A percentile compares a stretch with the other conserved stretches of the same genome.
Evolutionary conservation across 1,140 invertebrate species (phyloP).

Genomic region (Papilio helenus): DNA sequence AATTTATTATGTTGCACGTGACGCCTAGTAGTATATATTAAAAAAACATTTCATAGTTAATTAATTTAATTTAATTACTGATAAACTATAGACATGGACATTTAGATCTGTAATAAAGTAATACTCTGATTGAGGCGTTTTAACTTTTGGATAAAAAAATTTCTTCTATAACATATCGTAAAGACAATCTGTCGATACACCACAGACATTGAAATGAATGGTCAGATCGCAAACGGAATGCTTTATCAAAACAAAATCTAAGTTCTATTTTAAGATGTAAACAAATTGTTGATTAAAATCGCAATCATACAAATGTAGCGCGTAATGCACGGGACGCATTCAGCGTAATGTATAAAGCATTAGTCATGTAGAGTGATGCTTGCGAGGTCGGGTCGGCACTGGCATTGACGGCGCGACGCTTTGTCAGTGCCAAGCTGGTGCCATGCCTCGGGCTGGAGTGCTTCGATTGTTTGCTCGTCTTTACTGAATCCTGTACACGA

Average conservation of each 20-base stretch:
- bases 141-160: no score
- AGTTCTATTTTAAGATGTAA: constrained; percentile 29
- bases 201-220: not conserved
- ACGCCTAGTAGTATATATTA: no score
- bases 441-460: constrained; percentile 70
- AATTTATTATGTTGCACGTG: no score
- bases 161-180: not conserved
- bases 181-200: not conserved
- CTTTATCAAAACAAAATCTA: not conserved
- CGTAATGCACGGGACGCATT: constrained; percentile 46
- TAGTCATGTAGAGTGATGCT: constrained; percentile 60
- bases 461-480: constrained; percentile 56
- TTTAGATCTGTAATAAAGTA: not conserved
- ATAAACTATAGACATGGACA: not conserved
- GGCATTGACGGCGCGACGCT: constrained; percentile 61
- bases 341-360: constrained; percentile 65
- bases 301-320: constrained; percentile 41
- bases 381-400: constrained; percentile 59
- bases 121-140: no score
- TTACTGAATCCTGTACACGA: constrained; percentile 46
- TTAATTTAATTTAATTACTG: no score
- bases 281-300: constrained; percentile 40
- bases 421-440: constrained; percentile 68
- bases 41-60: no score
- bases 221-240: not conserved